Evolutionary conservation across 2,113 vertebrate species (phyloP).

Genomic region (Lycocorax pyrrhopterus): DNA sequence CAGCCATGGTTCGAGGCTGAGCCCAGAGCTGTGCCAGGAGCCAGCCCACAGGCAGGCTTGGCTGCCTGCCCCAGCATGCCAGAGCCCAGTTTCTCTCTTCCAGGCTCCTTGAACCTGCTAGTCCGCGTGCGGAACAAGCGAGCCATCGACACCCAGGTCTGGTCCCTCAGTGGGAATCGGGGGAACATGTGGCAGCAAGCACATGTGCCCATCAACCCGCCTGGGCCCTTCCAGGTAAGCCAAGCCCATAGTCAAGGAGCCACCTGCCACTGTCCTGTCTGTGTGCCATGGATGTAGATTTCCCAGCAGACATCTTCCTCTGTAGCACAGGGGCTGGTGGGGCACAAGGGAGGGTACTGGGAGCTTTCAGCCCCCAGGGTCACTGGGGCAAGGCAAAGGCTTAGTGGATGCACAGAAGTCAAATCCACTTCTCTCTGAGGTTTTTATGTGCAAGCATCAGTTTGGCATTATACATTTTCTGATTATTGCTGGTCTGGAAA

Average conservation of each 20-base stretch:
- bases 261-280: background rate
- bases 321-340: background rate
- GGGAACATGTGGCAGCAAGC: constrained; percentile 89
- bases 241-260: background rate
- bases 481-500: background rate
- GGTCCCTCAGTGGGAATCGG: constrained; percentile 86
- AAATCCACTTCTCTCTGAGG: background rate
- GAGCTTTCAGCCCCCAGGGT: background rate
- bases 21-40: background rate
- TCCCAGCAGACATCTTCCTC: background rate
- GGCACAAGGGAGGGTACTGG: background rate
- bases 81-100: background rate
- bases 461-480: background rate
- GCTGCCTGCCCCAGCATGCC: background rate
- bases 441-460: background rate
- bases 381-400: background rate
- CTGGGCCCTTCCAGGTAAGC: constrained; percentile 93
- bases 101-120: constrained; percentile 91
- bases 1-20: rapidly evolving
- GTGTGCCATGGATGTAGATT: background rate
- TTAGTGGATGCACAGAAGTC: background rate
- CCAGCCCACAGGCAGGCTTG: background rate
- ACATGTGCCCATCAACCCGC: constrained; percentile 86
- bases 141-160: constrained; percentile 81
- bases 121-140: constrained; percentile 85